Conservation (phyloP, 2,113 vertebrate genomes). For the Callionymus lyra region DNA sequence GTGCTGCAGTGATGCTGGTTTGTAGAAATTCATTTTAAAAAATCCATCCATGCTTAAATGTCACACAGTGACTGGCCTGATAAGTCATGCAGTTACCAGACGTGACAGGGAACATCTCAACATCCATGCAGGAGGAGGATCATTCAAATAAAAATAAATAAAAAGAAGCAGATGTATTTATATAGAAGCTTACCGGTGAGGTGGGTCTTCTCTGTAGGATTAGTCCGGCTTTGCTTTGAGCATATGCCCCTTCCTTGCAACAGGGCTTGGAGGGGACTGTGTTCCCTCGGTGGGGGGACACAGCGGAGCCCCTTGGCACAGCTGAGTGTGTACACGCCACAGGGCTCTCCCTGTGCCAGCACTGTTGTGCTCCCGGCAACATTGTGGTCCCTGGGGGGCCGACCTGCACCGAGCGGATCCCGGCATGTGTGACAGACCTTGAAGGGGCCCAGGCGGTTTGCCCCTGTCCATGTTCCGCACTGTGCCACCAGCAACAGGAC, state of each 20-base stretch:
- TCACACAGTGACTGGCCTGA: constrained; percentile 24
- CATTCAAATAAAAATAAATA: constrained; percentile 15
- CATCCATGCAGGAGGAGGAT: constrained; percentile 16
- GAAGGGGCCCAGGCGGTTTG: constrained; percentile 57
- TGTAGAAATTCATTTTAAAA: constrained; percentile 30
- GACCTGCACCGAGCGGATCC: constrained; percentile 54
- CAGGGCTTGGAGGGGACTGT: constrained; percentile 73
- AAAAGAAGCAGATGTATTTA: constrained; percentile 20
- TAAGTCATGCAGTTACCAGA: constrained; percentile 29
- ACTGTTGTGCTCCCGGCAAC: constrained; percentile 56
- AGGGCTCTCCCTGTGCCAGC: constrained; percentile 65
- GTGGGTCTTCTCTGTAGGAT: constrained; percentile 63
- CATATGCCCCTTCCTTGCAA: constrained; percentile 72
- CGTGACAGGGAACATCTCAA: constrained; percentile 4
- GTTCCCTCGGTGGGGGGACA: constrained; percentile 64
- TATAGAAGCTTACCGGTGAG: constrained; percentile 62
- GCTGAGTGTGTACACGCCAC: constrained; percentile 70
- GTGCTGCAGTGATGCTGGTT: constrained; percentile 15
- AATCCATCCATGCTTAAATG: constrained; percentile 39
- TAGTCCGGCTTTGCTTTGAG: constrained; percentile 55
- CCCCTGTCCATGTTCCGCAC: constrained; percentile 58
- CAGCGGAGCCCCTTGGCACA: constrained; percentile 74
- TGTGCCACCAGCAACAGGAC: constrained; percentile 65
- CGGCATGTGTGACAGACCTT: constrained; percentile 64
- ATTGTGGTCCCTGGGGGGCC: constrained; percentile 59